Evolutionary conservation across 2,113 vertebrate genomes (phyloP).

Genomic region (Phycodurus eques): DNA sequence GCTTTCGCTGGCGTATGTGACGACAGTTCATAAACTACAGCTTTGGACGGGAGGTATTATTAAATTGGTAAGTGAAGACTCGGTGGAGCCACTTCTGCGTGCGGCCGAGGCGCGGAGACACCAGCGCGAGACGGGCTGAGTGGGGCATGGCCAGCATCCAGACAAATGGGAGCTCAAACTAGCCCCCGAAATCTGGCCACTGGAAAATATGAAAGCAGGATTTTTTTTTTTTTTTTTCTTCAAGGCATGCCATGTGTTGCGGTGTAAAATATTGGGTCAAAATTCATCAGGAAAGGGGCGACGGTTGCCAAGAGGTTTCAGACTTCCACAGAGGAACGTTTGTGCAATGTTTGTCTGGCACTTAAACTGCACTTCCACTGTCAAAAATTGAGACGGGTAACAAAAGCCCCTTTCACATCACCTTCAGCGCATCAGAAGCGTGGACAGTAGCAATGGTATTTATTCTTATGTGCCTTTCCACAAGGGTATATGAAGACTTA

Average conservation of each 20-base stretch:
- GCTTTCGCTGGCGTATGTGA: slow-evolving; percentile 24
- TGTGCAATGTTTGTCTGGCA: slow-evolving; percentile 60
- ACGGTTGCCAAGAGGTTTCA: slow-evolving; percentile 62
- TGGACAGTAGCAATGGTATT: background rate
- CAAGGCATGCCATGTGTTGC: slow-evolving; percentile 61
- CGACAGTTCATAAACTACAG: slow-evolving; percentile 26
- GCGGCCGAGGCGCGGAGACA: slow-evolving; percentile 56
- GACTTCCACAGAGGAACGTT: slow-evolving; percentile 60
- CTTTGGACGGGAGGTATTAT: slow-evolving; percentile 35
- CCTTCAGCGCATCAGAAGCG: background rate
- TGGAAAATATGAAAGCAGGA: slow-evolving; percentile 60
- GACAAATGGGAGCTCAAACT: slow-evolving; percentile 58
- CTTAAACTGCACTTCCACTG: slow-evolving; percentile 47
- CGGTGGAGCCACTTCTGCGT: slow-evolving; percentile 50
- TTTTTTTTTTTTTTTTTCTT: background rate
- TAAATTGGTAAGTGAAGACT: slow-evolving; percentile 63
- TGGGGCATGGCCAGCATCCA: slow-evolving; percentile 50
- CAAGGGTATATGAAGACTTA: background rate
- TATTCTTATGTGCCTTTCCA: background rate
- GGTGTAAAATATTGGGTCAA: slow-evolving; percentile 71
- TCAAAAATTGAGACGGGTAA: background rate
- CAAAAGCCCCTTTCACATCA: background rate
- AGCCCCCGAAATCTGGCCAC: slow-evolving; percentile 46
- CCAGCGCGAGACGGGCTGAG: slow-evolving; percentile 49
- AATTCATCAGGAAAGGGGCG: slow-evolving; percentile 71